Evolutionary conservation across 2,888 invertebrate species (phyloP), one percentile per base, ranked within the genome.

Genomic region (Plusia festucae): DNA sequence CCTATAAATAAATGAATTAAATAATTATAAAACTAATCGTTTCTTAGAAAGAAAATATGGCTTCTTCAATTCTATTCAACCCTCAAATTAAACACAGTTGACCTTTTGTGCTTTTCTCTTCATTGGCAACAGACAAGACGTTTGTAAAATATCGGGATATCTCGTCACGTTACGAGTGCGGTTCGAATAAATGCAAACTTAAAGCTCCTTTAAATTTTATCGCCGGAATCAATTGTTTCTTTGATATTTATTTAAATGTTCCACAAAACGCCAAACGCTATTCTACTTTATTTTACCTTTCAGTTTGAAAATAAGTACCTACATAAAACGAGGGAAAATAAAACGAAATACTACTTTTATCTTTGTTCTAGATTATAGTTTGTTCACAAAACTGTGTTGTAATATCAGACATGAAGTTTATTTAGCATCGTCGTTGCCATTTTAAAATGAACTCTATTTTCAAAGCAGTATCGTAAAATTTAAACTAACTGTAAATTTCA

Each of bases 171-270:
- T 69, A 68, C 65, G 70, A 61, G 9, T 44, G 18, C 15, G 51
- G 32, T 67, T 67, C 51, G 46, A 63, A 68, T 68, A 71, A 65
- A 76, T 60, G 64, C 32, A 60, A 74, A 76, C 60, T 70, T 62
- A 76, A 70, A 65, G 56, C 72, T 54, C 62, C 52, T 62, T 76
- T 54, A 76, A 68, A 62, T 60, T 61, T 75, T 71, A 75, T 68
- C 20, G 63, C 11, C 22, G 11, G 51, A 52, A 58, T 58, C 70
- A 59, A 74, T 75, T 62, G 68, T 60, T 71, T 57, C 53, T 46
- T 44, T 7, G 32, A 20, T 60, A 60, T 75, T 68, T 59, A 65
- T 51, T 46, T 59, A 40, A 20, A 52, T 54, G 7, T 72, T 32
- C 16, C 9, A 18, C 18, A 2, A 46, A 49, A 18, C 46, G 46